Conservation (phyloP, 2,797 vertebrate genomes). For the Manis crassicaudata region DNA sequence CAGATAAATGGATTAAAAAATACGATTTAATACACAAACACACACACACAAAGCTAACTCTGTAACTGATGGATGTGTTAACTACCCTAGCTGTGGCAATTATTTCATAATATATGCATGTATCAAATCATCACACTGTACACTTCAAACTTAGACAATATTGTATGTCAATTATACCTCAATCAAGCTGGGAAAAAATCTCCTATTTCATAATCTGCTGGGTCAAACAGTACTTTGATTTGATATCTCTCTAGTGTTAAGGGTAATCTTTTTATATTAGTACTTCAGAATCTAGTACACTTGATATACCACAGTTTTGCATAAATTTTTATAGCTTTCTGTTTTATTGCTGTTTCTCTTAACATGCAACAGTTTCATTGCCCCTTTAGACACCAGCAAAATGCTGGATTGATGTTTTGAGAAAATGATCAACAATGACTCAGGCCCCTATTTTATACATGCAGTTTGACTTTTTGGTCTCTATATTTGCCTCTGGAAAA, state of each 20-base stretch:
- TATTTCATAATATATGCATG: background rate
- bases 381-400: background rate
- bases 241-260: background rate
- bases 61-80: background rate
- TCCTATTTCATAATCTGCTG: background rate
- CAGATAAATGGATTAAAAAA: background rate
- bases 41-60: background rate
- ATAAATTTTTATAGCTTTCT: background rate
- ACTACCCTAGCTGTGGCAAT: background rate
- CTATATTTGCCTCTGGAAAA: background rate
- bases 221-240: background rate
- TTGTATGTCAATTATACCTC: background rate
- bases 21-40: background rate
- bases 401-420: background rate
- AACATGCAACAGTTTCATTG: background rate
- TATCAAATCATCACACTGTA: background rate
- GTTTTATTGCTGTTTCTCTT: constrained; percentile 14
- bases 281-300: background rate
- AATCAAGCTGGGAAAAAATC: background rate
- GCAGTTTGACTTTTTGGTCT: background rate
- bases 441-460: background rate
- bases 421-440: background rate
- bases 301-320: background rate
- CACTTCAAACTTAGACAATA: background rate
- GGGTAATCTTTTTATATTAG: background rate